Conservation (phyloP, 2,888 invertebrate species). For the Cantharis flavilabris region DNA sequence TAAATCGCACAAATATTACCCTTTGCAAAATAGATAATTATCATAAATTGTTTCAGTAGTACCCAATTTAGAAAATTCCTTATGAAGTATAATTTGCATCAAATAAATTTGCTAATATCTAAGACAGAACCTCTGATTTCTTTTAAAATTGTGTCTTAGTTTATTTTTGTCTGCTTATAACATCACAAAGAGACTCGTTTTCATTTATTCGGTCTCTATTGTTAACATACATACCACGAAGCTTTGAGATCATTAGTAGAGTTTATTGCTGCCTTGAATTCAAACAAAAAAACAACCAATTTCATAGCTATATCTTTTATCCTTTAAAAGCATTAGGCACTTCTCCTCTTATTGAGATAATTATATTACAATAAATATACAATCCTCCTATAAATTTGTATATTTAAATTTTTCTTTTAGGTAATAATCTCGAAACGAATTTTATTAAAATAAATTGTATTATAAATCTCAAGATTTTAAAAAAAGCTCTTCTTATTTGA, state of each 20-base stretch:
- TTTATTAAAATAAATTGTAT: background rate
- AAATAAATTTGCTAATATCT: background rate
- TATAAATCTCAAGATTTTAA: background rate
- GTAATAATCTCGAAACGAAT: background rate
- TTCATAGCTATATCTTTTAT: background rate
- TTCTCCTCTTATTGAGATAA: background rate
- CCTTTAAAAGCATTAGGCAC: background rate
- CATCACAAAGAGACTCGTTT: conserved; percentile 11
- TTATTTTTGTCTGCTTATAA: conserved; percentile 11
- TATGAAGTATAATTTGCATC: background rate
- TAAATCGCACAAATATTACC: conserved; percentile 6
- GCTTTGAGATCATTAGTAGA: conserved; percentile 15
- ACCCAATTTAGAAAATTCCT: background rate
- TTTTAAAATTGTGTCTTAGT: conserved; percentile 1
- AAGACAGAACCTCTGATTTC: background rate
- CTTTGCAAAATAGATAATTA: background rate
- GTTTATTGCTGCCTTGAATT: conserved; percentile 7
- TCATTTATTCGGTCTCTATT: conserved; percentile 11
- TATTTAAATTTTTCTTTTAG: background rate
- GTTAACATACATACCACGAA: conserved; percentile 8
- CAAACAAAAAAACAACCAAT: background rate
- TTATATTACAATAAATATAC: background rate
- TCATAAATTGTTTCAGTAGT: background rate
- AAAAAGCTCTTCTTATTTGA: background rate
- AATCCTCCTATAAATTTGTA: background rate